phyloP scores from a whole-genome alignment of 2,888 invertebrate species.

The Chydorus sphaericus region DNA sequence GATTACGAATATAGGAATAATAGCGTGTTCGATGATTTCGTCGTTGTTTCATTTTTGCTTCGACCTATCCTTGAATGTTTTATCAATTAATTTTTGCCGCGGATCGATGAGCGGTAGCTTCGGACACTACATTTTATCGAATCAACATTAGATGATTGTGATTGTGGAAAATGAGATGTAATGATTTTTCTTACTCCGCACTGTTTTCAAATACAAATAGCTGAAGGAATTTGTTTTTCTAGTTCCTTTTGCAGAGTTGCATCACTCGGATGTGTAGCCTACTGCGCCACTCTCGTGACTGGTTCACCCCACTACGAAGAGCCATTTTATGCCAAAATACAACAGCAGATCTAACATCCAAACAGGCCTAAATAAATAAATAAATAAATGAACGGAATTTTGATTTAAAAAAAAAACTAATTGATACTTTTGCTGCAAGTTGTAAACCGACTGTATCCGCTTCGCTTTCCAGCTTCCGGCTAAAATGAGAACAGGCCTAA shows the following conservation, averaged over 20 bases:
- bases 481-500: constrained; percentile 41
- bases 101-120: constrained; percentile 20
- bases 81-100: background rate
- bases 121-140: constrained; percentile 22
- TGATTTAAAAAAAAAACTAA: too few species aligned
- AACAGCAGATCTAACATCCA: constrained; percentile 39
- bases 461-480: constrained; percentile 38
- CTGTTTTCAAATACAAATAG: constrained; percentile 25
- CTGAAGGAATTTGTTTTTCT: constrained; percentile 31
- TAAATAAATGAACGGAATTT: too few species aligned
- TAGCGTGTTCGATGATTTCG: too few species aligned
- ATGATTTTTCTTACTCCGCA: constrained; percentile 21
- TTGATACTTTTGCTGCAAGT: constrained; percentile 42
- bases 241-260: constrained; percentile 31
- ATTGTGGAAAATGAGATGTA: too few species aligned
- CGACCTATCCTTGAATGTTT: too few species aligned
- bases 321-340: constrained; percentile 36
- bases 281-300: constrained; percentile 37
- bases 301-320: too few species aligned
- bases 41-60: too few species aligned
- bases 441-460: constrained; percentile 42
- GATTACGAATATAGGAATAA: too few species aligned
- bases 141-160: background rate
- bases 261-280: constrained; percentile 40
- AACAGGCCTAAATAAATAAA: constrained; percentile 25